Evolutionary conservation across 2,797 vertebrate species (phyloP), one percentile per base, ranked within the genome.

Genomic region (Melanogrammus aeglefinus): DNA sequence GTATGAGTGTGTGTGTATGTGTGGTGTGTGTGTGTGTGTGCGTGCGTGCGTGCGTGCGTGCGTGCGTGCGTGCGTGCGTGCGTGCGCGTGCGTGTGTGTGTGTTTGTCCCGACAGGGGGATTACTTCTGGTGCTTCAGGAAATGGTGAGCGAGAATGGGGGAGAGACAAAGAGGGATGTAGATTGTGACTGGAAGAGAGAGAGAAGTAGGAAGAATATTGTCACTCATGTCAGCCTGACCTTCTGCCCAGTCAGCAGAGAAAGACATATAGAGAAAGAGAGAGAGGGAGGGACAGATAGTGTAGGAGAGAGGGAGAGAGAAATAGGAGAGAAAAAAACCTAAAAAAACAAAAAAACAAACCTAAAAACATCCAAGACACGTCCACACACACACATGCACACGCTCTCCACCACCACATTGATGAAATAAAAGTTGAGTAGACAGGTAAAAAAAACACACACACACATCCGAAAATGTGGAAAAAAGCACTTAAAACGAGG

Each of bases 201-300:
- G 71, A 79, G 3, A 77, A 76, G 69, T 66, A 29, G 82, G 73
- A 4, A 66, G 18, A 66, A 74, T 85, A 80, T 24, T 81, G 80
- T 77, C 78, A 79, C 79, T 88, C 82, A 73, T 91, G 88, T 88
- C 87, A 86, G 84, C 72, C 84, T 84, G 81, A 92, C 86, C 87
- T 89, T 87, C 86, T 87, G 86, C 89, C 86, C 81, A 88, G 87
- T 88, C 87, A 90, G 86, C 86, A 91, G 77, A 80, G 74, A 47
- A 80, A 41, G 75, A 29, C 12, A 33, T 2, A 72, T 29, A 72
- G 71, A 72, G 70, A n/a, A n/a, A 69, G 63, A 70, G 66, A 70
- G 66, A 70, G 66, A 70, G 66, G 9, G 66, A 70, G 66, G 13
- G 66, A 29, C 7, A 31, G 31, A 31, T 31, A 31, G 31, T 31